phyloP scores from a whole-genome alignment of 64 coral and sea anemone genomes.

The Montipora capricornis region DNA sequence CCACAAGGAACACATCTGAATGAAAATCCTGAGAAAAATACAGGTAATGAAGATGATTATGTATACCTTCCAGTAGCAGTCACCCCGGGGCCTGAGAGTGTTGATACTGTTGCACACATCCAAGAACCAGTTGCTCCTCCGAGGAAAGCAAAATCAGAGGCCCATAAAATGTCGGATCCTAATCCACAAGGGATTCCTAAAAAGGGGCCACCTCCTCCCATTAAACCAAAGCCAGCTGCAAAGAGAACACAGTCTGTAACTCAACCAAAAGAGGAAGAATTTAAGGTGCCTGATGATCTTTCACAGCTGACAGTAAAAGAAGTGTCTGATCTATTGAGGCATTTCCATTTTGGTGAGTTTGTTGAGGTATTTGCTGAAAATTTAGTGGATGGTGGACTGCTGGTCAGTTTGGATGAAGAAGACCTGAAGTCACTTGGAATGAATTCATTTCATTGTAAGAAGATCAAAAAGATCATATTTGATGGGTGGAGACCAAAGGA shows the following conservation, averaged over 20 bases:
- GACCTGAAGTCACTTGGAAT: conserved; percentile 84
- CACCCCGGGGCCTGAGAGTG: background rate
- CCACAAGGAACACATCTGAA: background rate
- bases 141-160: conserved; percentile 2
- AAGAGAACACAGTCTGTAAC: background rate
- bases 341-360: conserved; percentile 69
- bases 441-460: conserved; percentile 92
- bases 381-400: conserved; percentile 84
- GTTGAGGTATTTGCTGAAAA: conserved; percentile 78
- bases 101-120: background rate
- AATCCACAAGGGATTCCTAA: background rate
- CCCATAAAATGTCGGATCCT: background rate
- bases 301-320: conserved; percentile 65
- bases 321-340: conserved; percentile 76
- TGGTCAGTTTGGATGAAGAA: conserved; percentile 74
- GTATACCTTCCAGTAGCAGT: background rate
- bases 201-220: conserved; percentile 48
- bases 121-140: conserved; percentile 11
- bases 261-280: background rate
- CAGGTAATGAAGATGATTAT: background rate
- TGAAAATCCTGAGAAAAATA: background rate
- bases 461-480: conserved; percentile 69
- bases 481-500: conserved; percentile 90
- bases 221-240: conserved; percentile 69
- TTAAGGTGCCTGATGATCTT: conserved; percentile 48